These are phyloP conservation scores for Salvelinus fontinalis DNA, from an alignment of 2,113 vertebrate species.

Conservation along the genomic window DNA sequence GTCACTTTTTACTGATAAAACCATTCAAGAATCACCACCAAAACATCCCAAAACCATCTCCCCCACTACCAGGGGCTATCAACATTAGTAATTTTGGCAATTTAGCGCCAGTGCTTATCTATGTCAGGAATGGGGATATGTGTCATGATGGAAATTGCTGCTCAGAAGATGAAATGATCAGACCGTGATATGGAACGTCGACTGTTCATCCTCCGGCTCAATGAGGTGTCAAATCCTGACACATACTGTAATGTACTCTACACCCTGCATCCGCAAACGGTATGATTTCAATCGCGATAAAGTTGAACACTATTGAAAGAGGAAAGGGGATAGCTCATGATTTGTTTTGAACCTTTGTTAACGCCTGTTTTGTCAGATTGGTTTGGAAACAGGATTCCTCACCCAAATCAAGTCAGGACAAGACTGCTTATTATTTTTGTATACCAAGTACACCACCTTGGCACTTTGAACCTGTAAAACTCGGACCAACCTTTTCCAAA, in stretches of 20 bases:
- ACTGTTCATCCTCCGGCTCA: slow-evolving; percentile 16
- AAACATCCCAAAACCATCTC: not conserved
- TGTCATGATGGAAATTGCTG: slow-evolving; percentile 9
- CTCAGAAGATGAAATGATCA: slow-evolving; percentile 16
- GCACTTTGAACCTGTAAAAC: not conserved
- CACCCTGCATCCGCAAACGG: not conserved
- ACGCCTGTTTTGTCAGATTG: not conserved
- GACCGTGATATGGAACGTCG: not conserved
- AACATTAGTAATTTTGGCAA: slow-evolving; percentile 15
- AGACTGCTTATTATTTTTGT: not conserved
- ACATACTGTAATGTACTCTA: not conserved
- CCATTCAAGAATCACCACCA: not conserved
- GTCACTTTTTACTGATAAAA: slow-evolving; percentile 15
- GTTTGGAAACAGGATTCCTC: not conserved
- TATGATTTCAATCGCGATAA: not conserved
- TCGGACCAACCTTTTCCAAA: not conserved
- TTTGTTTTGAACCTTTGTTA: not conserved
- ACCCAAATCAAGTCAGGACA: not conserved
- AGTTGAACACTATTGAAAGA: not conserved
- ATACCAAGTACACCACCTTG: not conserved
- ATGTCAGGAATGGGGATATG: slow-evolving; percentile 3
- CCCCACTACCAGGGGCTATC: not conserved
- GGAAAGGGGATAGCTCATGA: not conserved
- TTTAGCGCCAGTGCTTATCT: slow-evolving; percentile 12
- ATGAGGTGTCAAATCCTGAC: slow-evolving; percentile 10